A percentile compares a stretch with the other conserved stretches of the same genome.
phyloP scores from a whole-genome alignment of 1,140 invertebrate species.

The Heliconius eleuchia region DNA sequence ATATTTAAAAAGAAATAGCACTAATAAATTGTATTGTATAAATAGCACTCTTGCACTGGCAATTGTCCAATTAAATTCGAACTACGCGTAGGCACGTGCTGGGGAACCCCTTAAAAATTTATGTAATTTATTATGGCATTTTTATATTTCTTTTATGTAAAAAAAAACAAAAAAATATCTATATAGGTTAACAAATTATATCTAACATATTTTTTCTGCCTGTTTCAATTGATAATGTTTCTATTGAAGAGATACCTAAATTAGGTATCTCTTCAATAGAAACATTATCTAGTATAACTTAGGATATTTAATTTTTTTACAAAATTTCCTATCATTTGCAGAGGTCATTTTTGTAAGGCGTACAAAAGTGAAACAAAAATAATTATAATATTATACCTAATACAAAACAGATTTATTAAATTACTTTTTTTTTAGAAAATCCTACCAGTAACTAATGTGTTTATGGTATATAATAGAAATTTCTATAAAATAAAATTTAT shows the following conservation, averaged over 20 bases:
- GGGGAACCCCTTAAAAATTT: slow-evolving; percentile 45
- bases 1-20: no score
- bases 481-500: not conserved
- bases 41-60: slow-evolving; percentile 39
- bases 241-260: no score
- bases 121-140: slow-evolving; percentile 24
- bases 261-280: no score
- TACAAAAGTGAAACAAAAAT: no score
- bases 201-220: no score
- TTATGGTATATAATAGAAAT: not conserved
- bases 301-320: not conserved
- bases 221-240: no score
- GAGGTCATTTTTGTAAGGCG: not conserved
- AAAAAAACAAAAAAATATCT: not conserved
- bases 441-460: not conserved
- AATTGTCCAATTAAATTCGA: slow-evolving; percentile 37
- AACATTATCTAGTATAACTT: no score
- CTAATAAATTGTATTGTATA: slow-evolving; percentile 25
- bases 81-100: slow-evolving; percentile 34
- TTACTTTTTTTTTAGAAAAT: no score
- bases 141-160: not conserved
- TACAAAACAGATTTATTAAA: no score
- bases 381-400: no score
- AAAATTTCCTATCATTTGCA: not conserved
- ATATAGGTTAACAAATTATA: no score